Evolutionary conservation across 2,797 vertebrate genomes (phyloP).

Genomic region (Carapus acus): DNA sequence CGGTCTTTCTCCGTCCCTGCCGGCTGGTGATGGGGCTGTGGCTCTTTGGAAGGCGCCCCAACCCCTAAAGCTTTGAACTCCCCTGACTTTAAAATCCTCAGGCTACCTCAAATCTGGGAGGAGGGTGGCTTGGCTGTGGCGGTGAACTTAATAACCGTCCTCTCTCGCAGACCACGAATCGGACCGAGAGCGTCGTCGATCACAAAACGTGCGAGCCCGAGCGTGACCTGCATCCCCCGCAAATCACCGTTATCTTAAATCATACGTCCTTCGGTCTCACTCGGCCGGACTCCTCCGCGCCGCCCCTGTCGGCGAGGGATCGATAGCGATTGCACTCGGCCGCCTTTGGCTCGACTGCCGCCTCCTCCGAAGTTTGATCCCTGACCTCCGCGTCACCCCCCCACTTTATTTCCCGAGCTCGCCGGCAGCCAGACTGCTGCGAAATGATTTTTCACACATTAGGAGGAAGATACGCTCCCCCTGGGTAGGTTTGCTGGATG

Average conservation of each 20-base stretch:
- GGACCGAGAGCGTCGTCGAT: conserved; percentile 35
- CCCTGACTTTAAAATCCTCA: conserved; percentile 61
- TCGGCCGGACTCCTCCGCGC: not conserved
- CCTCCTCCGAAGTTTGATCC: conserved; percentile 20
- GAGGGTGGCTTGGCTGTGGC: conserved; percentile 41
- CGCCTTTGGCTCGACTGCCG: conserved; percentile 24
- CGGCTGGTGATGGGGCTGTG: conserved; percentile 49
- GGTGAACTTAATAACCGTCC: conserved; percentile 50
- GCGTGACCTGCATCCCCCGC: not conserved
- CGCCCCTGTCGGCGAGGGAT: conserved; percentile 2
- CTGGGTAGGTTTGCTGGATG: conserved; percentile 26
- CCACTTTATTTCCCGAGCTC: conserved; percentile 9
- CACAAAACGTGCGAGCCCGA: conserved; percentile 36
- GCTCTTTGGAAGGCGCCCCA: conserved; percentile 65
- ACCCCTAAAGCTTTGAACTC: conserved; percentile 70
- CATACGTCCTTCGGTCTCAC: conserved; percentile 2
- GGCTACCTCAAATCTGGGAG: conserved; percentile 53
- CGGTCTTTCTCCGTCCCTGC: conserved; percentile 29
- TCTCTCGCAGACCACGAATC: conserved; percentile 34
- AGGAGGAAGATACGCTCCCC: conserved; percentile 45
- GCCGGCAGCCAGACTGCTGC: conserved; percentile 29
- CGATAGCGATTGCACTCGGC: conserved; percentile 1
- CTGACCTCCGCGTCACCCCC: conserved; percentile 37
- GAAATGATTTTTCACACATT: conserved; percentile 46
- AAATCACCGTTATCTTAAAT: conserved; percentile 10